Base-by-base conservation (phyloP, 2,797 vertebrate genomes). In the Propithecus deckenii region DNA sequence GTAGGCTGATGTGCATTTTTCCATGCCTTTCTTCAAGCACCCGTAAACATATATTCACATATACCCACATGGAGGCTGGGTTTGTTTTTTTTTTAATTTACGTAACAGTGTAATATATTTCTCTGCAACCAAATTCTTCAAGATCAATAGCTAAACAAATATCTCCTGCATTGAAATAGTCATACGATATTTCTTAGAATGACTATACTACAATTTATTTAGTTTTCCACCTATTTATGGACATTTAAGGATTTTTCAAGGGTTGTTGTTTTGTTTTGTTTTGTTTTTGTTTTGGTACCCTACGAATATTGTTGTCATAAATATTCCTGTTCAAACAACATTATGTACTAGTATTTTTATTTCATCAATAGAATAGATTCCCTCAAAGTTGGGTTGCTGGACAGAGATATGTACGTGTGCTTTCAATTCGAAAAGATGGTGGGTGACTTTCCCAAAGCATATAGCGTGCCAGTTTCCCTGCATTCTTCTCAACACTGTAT, bases 341-440 rank as follows among this genome's bases (percentile, higher is more conserved):
- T 76, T 72, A 35, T 32, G 23, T 48, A 52, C 17, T 52, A 43
- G 28, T 72, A 43, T 89, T 93, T 92, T 78, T 63, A 72, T 78
- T 87, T 91, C 38, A 80, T 90, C 12, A 11, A 17, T 59, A 57
- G 20, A 38, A 30, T 41, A 79, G n/a, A 96, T 76, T 57, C 17
- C 28, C 3, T 55, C 50, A 48, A 92, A 89, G 61, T 46, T 79
- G 52, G 28, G 59, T 38, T 93, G 38, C 48, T 95, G 30, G 30
- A 22, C 18, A 83, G 55, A 90, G 7, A 1, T 69, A 59, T 9
- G 7, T 57, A 30, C 32, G 23, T 79, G 22, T n/a, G 38, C 28
- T 92, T 86, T 95, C 83, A 59, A 86, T 65, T 38, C 63, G 63
- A 32, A 75, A 94, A 38, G 30, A 76, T 72, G 8, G 41, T 46